A percentile compares a stretch with the other conserved stretches of the same genome.
Conservation (phyloP, 2,113 vertebrate genomes). For the Oryzias curvinotus region DNA sequence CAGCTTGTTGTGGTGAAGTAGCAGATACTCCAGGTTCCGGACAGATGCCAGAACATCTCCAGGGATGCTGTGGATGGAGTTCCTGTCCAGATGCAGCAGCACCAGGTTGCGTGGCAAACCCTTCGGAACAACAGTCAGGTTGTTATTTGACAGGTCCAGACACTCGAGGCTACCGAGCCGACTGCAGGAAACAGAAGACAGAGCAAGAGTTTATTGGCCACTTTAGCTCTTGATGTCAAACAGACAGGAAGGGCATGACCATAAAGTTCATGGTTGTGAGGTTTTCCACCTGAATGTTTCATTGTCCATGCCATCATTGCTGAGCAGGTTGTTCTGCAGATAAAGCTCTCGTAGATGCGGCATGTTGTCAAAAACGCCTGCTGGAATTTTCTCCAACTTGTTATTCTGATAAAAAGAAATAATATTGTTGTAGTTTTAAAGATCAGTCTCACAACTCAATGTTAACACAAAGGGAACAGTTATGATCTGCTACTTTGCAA, state of each 20-base stretch:
- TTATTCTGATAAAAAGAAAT: slow-evolving; percentile 81
- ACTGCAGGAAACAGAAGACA: slow-evolving; percentile 66
- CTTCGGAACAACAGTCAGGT: slow-evolving; percentile 86
- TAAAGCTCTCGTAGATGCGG: slow-evolving; percentile 89
- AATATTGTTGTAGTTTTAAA: not conserved
- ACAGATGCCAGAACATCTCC: slow-evolving; percentile 84
- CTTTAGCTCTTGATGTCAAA: not conserved
- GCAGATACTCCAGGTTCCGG: slow-evolving; percentile 91
- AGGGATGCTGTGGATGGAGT: slow-evolving; percentile 84
- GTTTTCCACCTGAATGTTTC: slow-evolving; percentile 89
- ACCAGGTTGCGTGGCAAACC: slow-evolving; percentile 91
- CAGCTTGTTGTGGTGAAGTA: slow-evolving; percentile 94
- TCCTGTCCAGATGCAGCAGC: slow-evolving; percentile 95
- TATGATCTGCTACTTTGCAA: not conserved
- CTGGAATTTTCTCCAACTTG: slow-evolving; percentile 92
- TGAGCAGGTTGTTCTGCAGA: slow-evolving; percentile 93
- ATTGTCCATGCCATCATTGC: slow-evolving; percentile 90
- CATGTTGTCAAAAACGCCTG: slow-evolving; percentile 86
- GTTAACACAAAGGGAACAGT: not conserved
- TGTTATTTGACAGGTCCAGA: slow-evolving; percentile 96
- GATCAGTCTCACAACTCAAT: not conserved
- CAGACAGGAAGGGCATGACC: not conserved
- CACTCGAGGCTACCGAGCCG: slow-evolving; percentile 91
- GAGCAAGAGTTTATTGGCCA: not conserved
- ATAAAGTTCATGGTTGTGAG: not conserved